Percentiles rank a stretch among this genome's conserved stretches.
These are phyloP conservation scores for Oreonectes daqikongensis DNA, from an alignment of 2,797 vertebrate species.

Conservation along the genomic window DNA sequence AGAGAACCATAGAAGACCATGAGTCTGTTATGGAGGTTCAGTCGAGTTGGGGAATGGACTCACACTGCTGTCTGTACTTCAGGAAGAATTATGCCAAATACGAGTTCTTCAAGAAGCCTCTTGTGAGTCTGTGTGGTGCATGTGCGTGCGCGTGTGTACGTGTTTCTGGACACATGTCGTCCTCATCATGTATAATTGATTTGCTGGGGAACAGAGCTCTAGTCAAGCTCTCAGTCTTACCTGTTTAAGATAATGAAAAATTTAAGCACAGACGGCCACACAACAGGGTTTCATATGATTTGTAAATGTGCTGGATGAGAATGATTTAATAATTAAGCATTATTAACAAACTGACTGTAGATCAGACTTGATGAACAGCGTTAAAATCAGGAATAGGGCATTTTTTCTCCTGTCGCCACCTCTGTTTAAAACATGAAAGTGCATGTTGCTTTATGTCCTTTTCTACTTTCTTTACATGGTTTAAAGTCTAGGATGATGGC, in stretches of 20 bases:
- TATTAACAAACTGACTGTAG: not conserved
- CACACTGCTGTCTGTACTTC: conserved; percentile 90
- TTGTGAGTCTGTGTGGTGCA: conserved; percentile 84
- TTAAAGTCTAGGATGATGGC: too few relatives aligned
- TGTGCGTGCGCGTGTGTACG: too few relatives aligned
- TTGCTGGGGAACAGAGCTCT: conserved; percentile 22
- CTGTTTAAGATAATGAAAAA: conserved; percentile 44
- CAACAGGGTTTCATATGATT: not conserved
- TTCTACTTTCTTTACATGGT: too few relatives aligned
- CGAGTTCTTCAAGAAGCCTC: conserved; percentile 95
- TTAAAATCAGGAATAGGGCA: not conserved
- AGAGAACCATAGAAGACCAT: conserved; percentile 95
- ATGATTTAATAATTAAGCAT: too few relatives aligned
- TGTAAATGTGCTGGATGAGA: conserved; percentile 18
- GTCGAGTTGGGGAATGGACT: conserved; percentile 88
- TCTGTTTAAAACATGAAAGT: too few relatives aligned
- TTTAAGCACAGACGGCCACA: conserved; percentile 12
- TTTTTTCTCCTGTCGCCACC: too few relatives aligned
- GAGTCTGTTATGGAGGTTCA: conserved; percentile 90
- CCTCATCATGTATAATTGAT: conserved; percentile 36
- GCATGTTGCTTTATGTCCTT: too few relatives aligned
- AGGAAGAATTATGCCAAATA: conserved; percentile 98
- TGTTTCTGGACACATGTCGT: not conserved
- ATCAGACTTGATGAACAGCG: not conserved
- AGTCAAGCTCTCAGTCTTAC: conserved; percentile 7